Evolutionary conservation across 2,113 vertebrate species (phyloP).

Genomic region (Loxodonta africana): DNA sequence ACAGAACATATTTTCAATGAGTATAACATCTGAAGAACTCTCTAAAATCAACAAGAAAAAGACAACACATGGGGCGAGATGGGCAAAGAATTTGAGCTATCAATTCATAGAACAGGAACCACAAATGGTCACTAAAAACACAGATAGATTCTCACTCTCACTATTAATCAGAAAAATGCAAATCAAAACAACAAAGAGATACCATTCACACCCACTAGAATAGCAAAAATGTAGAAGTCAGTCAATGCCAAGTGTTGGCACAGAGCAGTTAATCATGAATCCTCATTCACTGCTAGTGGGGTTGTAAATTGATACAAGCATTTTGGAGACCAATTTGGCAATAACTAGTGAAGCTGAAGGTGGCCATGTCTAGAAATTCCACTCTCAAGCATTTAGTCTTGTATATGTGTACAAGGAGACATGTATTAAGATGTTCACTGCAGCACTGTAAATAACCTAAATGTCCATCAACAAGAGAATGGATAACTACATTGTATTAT

Average conservation of each 20-base stretch:
- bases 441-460: background rate
- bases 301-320: background rate
- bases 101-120: background rate
- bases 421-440: background rate
- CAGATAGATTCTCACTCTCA: conserved; percentile 12
- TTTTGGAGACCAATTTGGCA: conserved; percentile 45
- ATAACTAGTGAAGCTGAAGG: conserved; percentile 17
- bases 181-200: too few species aligned
- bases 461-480: background rate
- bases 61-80: background rate
- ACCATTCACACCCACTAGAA: too few species aligned
- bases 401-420: background rate
- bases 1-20: background rate
- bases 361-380: conserved; percentile 34
- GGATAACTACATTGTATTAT: background rate
- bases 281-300: background rate
- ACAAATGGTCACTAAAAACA: background rate
- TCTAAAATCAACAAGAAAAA: conserved; percentile 45
- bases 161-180: conserved; percentile 27
- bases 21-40: background rate
- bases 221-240: background rate
- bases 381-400: background rate
- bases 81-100: background rate
- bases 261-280: background rate
- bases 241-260: background rate